Base-by-base conservation (phyloP, 2,888 invertebrate species). In the Chalcosyrphus nemorum region DNA sequence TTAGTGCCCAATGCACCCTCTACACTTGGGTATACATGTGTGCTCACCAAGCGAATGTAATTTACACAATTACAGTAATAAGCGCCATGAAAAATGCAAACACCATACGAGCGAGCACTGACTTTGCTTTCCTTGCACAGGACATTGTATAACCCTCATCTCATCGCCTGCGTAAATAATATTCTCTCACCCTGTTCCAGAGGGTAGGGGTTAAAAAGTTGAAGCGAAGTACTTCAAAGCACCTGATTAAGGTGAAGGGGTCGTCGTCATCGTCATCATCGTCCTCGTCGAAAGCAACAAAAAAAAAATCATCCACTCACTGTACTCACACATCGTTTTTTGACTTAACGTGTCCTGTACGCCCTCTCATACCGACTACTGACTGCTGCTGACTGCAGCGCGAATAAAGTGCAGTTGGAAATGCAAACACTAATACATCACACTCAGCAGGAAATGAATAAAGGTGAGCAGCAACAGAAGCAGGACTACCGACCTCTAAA, bases 391-490 rank as follows among this genome's bases (percentile, higher is more conserved):
- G 74, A 84, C 84, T 78, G 24, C 35, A 66, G 15, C 38, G 56
- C 68, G 68, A 78, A 68, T 78, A 68, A 74, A 72, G 70, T 74
- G 78, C 78, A 78, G 56, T n/a, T 32, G 27, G 24, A 80, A 84
- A 75, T 74, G 84, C 84, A 80, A 84, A 84, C 84, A 80, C 74
- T 84, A 84, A 80, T 84, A 84, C 84, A 84, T 84, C 84, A 84
- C 80, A 75, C 84, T 84, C 84, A 84, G 80, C 84, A 70, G 84
- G 80, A 84, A 84, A 84, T 80, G 80, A 84, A 75, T 80, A 84
- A 78, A 78, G 84, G 80, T 75, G 84, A 80, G 45, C 84, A 75
- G 43, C 32, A 80, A 74, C 80, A 80, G 45, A 78, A 75, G 43
- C 32, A 80, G 80, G 78, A 84, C n/a, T n/a, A n/a, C 63, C 74